These are phyloP conservation scores for Acanthurus lineatus DNA, from an alignment of 2,797 vertebrate species.

Conservation along the genomic window DNA sequence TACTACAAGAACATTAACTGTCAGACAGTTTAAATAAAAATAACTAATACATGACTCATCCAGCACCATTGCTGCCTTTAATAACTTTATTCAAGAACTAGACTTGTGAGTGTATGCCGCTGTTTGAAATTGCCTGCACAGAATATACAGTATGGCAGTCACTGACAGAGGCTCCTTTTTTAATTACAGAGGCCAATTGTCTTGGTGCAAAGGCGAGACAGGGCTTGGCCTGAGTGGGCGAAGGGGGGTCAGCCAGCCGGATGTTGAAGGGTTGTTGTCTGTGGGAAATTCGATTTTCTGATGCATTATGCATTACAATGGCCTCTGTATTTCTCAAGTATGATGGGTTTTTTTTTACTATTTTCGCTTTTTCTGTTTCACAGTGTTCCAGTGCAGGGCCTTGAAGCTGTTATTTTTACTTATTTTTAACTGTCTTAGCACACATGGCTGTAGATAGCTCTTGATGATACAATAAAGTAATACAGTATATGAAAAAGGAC, in stretches of 20 bases:
- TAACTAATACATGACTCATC: not conserved
- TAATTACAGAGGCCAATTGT: constrained; percentile 40
- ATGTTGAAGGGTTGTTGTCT: constrained; percentile 1
- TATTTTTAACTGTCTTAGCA: not conserved
- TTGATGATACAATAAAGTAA: not conserved
- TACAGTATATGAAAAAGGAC: not conserved
- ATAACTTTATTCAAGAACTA: not conserved
- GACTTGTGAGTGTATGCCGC: not conserved
- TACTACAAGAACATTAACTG: not conserved
- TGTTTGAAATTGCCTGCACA: not conserved
- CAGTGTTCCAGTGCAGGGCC: not conserved
- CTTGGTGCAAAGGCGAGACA: not conserved
- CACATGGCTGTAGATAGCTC: not conserved
- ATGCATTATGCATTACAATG: constrained; percentile 9
- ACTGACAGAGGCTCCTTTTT: constrained; percentile 3
- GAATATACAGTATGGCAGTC: not conserved
- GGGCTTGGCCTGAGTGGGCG: constrained; percentile 32
- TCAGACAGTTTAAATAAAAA: too few species aligned
- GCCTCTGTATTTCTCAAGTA: not conserved
- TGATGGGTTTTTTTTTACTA: not conserved
- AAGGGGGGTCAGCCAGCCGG: not conserved
- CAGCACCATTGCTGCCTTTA: not conserved
- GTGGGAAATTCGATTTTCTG: constrained; percentile 19
- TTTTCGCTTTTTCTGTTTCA: not conserved
- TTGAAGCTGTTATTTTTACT: not conserved